Percentiles rank a stretch among this genome's conserved stretches.
Conservation (phyloP, 2,113 vertebrate genomes). For the Uropsilus gracilis region DNA sequence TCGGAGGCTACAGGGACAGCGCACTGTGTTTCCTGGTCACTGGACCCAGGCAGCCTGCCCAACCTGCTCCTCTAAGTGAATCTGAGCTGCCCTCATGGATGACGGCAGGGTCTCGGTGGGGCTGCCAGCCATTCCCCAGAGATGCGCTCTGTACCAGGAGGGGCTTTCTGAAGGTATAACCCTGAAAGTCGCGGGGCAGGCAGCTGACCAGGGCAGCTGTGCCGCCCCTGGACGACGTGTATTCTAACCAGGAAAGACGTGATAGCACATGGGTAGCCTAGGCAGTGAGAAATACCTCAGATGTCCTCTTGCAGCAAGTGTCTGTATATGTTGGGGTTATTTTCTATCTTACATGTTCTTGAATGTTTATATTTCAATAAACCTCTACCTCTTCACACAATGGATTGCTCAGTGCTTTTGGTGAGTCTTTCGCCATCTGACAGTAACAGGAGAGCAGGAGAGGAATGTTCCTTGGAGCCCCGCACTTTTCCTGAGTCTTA, state of each 20-base stretch:
- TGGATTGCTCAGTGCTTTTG: background rate
- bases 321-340: conserved; percentile 89
- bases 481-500: background rate
- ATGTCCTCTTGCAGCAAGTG: conserved; percentile 87
- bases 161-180: background rate
- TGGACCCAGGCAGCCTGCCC: background rate
- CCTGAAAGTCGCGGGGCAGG: background rate
- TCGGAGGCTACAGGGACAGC: background rate
- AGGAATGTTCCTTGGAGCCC: background rate
- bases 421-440: background rate
- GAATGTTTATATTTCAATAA: conserved; percentile 93
- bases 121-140: background rate
- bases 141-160: background rate
- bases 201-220: conserved; percentile 66
- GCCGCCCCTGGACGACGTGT: conserved; percentile 73
- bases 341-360: conserved; percentile 88
- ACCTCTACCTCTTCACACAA: conserved; percentile 89
- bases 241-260: conserved; percentile 82
- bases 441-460: background rate
- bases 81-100: background rate
- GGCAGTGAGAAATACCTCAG: conserved; percentile 89
- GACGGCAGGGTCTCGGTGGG: background rate
- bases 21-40: background rate
- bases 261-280: conserved; percentile 84
- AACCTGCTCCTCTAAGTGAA: background rate